Percentiles rank a stretch among this genome's conserved stretches.
These are phyloP conservation scores for Nothoprocta perdicaria DNA, from an alignment of 2,113 vertebrate genomes.

Conservation along the genomic window DNA sequence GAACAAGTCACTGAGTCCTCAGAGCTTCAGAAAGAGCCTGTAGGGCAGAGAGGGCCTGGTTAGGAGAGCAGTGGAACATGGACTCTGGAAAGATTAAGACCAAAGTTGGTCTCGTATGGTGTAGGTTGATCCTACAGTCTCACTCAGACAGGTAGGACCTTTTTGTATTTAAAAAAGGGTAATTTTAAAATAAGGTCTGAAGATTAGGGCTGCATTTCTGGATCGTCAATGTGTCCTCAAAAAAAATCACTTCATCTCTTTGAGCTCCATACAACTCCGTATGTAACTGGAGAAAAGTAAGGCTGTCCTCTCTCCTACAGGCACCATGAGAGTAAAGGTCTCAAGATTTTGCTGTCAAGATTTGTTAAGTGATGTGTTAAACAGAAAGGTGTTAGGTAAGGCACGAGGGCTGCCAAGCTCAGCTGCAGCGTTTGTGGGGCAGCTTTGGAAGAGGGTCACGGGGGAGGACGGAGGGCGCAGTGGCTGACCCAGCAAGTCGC, in stretches of 20 bases:
- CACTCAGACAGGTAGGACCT: not conserved
- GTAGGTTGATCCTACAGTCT: not conserved
- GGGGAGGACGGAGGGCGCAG: not conserved
- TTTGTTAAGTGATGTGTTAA: not conserved
- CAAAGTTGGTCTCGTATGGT: not conserved
- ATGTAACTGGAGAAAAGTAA: not conserved
- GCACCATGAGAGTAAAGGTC: not conserved
- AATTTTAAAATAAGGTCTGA: not conserved
- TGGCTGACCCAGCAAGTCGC: not conserved
- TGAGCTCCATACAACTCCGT: fast-evolving
- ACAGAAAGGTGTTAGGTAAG: not conserved
- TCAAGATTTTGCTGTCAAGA: not conserved
- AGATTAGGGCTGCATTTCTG: not conserved
- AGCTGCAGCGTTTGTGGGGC: not conserved
- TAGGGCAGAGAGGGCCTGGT: not conserved
- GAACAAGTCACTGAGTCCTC: not conserved
- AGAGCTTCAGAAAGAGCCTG: not conserved
- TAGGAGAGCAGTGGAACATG: not conserved
- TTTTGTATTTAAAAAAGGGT: not conserved
- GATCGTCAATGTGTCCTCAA: not conserved
- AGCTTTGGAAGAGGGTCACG: not conserved
- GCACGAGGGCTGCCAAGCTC: fast-evolving
- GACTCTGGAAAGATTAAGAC: not conserved
- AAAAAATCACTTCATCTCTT: not conserved
- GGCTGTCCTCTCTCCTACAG: not conserved